These are phyloP conservation scores for Aplysina aerophoba DNA, from an alignment of 37 sponge, comb jelly and placozoan species.

Conservation along the genomic window DNA sequence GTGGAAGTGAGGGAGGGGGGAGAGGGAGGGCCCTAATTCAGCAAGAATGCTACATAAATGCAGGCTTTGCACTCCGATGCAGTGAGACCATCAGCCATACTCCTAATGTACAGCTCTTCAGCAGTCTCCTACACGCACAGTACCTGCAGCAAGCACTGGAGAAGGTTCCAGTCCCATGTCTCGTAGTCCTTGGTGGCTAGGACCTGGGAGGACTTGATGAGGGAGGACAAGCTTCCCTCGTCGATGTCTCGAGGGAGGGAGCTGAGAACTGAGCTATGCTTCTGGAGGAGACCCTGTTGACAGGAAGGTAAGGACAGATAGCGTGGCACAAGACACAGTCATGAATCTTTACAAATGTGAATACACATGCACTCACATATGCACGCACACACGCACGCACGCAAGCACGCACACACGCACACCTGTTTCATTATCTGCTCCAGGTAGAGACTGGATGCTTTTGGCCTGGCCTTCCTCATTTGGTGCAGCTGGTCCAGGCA, in stretches of 20 bases:
- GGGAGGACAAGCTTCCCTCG: slow-evolving; percentile 40
- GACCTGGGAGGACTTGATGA: slow-evolving; percentile 59
- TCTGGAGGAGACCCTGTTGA: background rate
- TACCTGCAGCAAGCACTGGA: slow-evolving; percentile 50
- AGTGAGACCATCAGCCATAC: too few relatives aligned
- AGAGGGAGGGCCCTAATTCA: background rate
- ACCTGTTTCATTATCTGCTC: slow-evolving; percentile 67
- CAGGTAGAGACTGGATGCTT: slow-evolving; percentile 72
- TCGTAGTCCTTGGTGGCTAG: slow-evolving; percentile 50
- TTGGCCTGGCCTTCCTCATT: slow-evolving; percentile 64
- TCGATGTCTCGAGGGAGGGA: slow-evolving; percentile 53
- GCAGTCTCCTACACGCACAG: too few relatives aligned
- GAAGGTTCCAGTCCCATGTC: slow-evolving; percentile 67
- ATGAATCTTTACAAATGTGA: background rate
- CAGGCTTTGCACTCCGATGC: too few relatives aligned
- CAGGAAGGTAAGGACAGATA: background rate
- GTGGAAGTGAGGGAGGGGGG: too few relatives aligned
- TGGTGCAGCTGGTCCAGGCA: slow-evolving; percentile 82
- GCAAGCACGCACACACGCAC: too few relatives aligned
- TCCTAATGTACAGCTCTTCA: too few relatives aligned
- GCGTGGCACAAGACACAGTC: background rate
- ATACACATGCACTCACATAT: background rate
- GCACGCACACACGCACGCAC: too few relatives aligned
- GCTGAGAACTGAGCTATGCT: background rate
- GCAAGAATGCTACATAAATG: too few relatives aligned